Evolutionary conservation across 1,140 invertebrate genomes (phyloP), one percentile per base, ranked within the genome.

Genomic region (Spodoptera frugiperda): DNA sequence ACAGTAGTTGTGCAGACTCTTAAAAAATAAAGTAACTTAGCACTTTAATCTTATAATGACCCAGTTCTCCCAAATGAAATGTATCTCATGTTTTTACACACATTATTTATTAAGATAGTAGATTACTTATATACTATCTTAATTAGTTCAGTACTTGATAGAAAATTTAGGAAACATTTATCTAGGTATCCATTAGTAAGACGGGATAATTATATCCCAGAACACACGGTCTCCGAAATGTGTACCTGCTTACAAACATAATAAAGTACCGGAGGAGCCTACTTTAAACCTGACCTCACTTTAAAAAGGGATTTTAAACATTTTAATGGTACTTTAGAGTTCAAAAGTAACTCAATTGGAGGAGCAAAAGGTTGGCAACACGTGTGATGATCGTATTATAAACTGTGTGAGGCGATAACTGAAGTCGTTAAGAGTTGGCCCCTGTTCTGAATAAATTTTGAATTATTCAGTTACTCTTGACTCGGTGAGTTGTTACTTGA

Each of bases 231-330:
- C 9, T 39, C 63, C 59, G 25, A 25, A 25, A 25, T 19, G 44
- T 17, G 51, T 53, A 53, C 12, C 17, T 9, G 21, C 61, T 49
- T 48, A 49, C 44, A 49, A 46, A 44, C 63, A 67, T 19, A 39
- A 25, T 21, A 25, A 21, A 19, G 54, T 44, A 46, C 44, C 21
- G 21, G 5, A 67, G 17, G 17, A 48, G 10, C 44, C 63, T 67
- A 48, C 63, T 49, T 65, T 49, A 67, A 21, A 25, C 63, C 63
- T 67, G 63, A 67, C 63, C 63, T 67, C 63, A 67, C 63, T 67
- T 67, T 67, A 67, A 67, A 67, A 67, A 25, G 63, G 44, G 44
- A 67, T 67, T 67, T 67, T 67, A 67, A 67, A 67, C 44, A 44
- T 25, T 67, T 49, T 49, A 49, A 67, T 49, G 44, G 63, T 67